A percentile compares a stretch with the other conserved stretches of the same genome.
These are phyloP conservation scores for Tetheella fluctuosa DNA, from an alignment of 2,888 invertebrate species.

Conservation along the genomic window DNA sequence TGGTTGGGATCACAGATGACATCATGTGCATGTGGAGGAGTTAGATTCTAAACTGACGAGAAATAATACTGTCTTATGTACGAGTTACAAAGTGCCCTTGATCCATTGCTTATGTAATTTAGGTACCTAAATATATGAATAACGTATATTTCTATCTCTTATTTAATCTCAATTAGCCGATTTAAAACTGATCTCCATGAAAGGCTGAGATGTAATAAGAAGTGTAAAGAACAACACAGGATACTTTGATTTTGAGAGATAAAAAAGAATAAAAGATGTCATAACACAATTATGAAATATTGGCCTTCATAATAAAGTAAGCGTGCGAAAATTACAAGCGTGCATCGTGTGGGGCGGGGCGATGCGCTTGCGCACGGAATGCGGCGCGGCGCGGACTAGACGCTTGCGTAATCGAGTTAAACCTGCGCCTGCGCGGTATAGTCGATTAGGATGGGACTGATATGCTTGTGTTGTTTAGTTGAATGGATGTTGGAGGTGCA, in stretches of 20 bases:
- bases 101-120: no score
- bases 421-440: not conserved
- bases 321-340: conserved; percentile 5
- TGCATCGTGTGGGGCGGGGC: conserved; percentile 11
- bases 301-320: conserved; percentile 7
- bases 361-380: conserved; percentile 17
- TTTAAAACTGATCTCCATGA: no score
- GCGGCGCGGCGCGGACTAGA: conserved; percentile 8
- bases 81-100: no score
- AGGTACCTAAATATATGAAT: no score
- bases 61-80: no score
- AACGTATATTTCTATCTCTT: no score
- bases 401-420: conserved; percentile 6
- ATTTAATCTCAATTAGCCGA: no score
- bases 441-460: conserved; percentile 1
- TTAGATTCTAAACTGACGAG: no score
- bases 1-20: not conserved
- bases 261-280: not conserved
- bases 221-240: no score
- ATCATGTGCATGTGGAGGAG: not conserved
- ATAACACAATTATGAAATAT: not conserved
- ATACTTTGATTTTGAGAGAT: no score
- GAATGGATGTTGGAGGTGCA: not conserved
- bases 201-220: no score
- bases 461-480: not conserved